Conservation (phyloP, 2,888 invertebrate genomes). For the Luperina nickerlii region DNA sequence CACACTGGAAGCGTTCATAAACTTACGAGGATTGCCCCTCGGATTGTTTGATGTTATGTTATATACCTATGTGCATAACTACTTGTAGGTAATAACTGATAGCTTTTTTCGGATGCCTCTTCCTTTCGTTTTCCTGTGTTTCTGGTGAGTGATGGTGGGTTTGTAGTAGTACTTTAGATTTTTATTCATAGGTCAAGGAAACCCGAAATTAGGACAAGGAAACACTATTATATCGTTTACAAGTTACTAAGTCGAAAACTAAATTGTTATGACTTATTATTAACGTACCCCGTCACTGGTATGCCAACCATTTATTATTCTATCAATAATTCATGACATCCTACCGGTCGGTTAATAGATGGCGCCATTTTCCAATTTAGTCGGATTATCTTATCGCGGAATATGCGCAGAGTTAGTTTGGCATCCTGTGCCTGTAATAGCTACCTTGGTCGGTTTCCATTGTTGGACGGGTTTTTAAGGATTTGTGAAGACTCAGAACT, state of each 20-base stretch:
- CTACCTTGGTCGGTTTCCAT: conserved; percentile 67
- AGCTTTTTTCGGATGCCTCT: neutral
- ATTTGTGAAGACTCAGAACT: neutral
- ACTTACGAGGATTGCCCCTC: no score
- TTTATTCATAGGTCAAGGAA: neutral
- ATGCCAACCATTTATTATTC: conserved; percentile 37
- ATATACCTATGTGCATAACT: neutral
- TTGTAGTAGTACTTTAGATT: neutral
- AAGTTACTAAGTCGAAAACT: neutral
- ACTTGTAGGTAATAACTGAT: neutral
- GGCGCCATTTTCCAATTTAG: conserved; percentile 75
- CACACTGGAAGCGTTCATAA: no score
- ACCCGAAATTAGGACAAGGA: neutral
- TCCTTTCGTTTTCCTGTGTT: neutral
- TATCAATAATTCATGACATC: conserved; percentile 59
- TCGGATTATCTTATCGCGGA: conserved; percentile 77
- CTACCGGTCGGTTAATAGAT: conserved; percentile 68
- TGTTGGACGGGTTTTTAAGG: conserved; percentile 34
- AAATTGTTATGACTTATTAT: conserved; percentile 14
- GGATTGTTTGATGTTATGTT: no score
- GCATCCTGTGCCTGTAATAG: conserved; percentile 73
- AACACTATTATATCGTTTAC: conserved; percentile 17
- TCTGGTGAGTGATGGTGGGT: neutral
- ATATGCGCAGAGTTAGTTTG: conserved; percentile 68
- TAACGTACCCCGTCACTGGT: neutral